Conservation (phyloP, 1,140 invertebrate species). For the Dendrolimus kikuchii region DNA sequence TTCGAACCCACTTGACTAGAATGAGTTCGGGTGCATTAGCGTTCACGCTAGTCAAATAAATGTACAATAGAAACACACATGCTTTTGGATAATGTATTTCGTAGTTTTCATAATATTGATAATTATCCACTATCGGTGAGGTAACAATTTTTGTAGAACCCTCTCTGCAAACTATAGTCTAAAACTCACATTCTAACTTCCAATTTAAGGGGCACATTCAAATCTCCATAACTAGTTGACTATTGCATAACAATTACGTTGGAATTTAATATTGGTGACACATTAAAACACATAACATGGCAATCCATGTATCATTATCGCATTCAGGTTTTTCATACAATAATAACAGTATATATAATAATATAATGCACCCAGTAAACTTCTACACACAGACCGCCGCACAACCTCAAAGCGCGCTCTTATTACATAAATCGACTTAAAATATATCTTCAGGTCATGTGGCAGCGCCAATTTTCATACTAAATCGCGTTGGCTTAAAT, state of each 20-base stretch:
- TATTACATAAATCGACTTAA: conserved; percentile 10
- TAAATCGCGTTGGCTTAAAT: too few species aligned
- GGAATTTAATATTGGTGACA: neutral
- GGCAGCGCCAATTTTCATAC: too few species aligned
- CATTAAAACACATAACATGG: too few species aligned
- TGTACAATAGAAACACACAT: neutral
- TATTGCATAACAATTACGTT: neutral
- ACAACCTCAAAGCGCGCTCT: conserved; percentile 13
- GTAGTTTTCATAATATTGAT: conserved; percentile 60
- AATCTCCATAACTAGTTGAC: conserved; percentile 8
- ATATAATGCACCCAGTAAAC: too few species aligned
- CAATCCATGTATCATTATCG: too few species aligned
- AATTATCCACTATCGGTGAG: conserved; percentile 68
- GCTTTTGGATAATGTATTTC: conserved; percentile 55
- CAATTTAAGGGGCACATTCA: conserved; percentile 48
- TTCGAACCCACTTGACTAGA: too few species aligned
- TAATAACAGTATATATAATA: too few species aligned
- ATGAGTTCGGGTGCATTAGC: too few species aligned
- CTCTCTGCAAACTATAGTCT: conserved; percentile 45
- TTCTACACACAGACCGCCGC: conserved; percentile 17
- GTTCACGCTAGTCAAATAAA: neutral
- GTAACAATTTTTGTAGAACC: conserved; percentile 64
- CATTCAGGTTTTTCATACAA: too few species aligned
- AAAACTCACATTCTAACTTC: conserved; percentile 52
- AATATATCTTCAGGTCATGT: neutral